phyloP scores from a whole-genome alignment of 2,888 invertebrate genomes.

The Adelphocoris suturalis region DNA sequence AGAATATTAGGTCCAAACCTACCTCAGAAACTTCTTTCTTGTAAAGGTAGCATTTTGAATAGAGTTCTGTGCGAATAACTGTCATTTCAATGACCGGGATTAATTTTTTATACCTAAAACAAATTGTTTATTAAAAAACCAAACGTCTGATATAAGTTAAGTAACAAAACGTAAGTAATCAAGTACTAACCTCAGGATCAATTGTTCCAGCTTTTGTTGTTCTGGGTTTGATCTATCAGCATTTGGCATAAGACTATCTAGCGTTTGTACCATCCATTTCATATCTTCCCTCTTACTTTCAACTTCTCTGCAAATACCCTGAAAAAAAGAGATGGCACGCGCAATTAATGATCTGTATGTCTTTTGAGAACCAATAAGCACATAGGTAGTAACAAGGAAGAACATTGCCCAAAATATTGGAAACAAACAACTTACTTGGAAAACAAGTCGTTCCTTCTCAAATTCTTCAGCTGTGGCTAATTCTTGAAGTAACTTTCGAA shows the following conservation, averaged over 20 bases:
- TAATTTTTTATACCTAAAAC: constrained; percentile 89
- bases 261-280: constrained; percentile 95
- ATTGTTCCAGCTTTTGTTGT: constrained; percentile 88
- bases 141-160: background rate
- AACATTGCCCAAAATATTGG: background rate
- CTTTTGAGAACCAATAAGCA: too few relatives aligned
- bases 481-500: constrained; percentile 91
- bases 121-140: background rate
- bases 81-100: constrained; percentile 95
- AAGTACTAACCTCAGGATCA: constrained; percentile 82
- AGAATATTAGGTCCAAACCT: background rate
- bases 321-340: constrained; percentile 76
- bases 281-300: constrained; percentile 94
- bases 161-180: background rate
- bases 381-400: background rate
- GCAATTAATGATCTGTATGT: background rate
- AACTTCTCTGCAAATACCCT: constrained; percentile 94
- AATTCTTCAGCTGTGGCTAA: constrained; percentile 93
- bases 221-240: constrained; percentile 86
- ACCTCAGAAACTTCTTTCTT: constrained; percentile 90
- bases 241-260: constrained; percentile 91
- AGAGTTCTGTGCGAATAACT: constrained; percentile 94
- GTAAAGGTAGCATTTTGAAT: constrained; percentile 95
- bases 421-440: constrained; percentile 78
- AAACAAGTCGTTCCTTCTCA: constrained; percentile 91